These are phyloP conservation scores for Chrysopa pallens DNA, from an alignment of 1,140 invertebrate genomes.

Conservation along the genomic window DNA sequence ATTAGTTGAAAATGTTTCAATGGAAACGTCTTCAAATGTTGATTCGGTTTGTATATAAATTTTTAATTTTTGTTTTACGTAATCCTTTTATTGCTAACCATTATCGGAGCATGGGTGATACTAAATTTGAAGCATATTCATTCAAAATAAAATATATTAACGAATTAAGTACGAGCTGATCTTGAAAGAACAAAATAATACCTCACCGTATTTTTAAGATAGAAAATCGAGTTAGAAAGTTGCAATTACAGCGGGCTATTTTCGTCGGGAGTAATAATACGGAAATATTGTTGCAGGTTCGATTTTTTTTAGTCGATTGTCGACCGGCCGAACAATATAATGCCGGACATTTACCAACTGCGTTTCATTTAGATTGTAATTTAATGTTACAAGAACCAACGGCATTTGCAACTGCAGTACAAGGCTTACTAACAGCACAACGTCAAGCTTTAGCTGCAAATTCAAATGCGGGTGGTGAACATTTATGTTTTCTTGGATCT, in stretches of 20 bases:
- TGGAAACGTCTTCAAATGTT: slow-evolving; percentile 30
- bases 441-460: slow-evolving; percentile 74
- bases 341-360: slow-evolving; percentile 86
- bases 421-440: slow-evolving; percentile 80
- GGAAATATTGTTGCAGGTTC: slow-evolving; percentile 24
- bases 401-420: slow-evolving; percentile 86
- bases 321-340: slow-evolving; percentile 93
- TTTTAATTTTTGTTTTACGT: too few species aligned
- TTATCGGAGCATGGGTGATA: too few species aligned
- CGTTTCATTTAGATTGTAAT: slow-evolving; percentile 95
- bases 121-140: too few species aligned
- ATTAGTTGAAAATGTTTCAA: slow-evolving; percentile 60
- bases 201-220: too few species aligned
- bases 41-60: slow-evolving; percentile 27
- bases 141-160: too few species aligned
- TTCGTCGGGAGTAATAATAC: too few species aligned
- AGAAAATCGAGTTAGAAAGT: too few species aligned
- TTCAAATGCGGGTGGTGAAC: slow-evolving; percentile 82
- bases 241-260: too few species aligned
- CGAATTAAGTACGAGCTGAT: too few species aligned
- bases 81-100: too few species aligned
- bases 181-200: too few species aligned
- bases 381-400: slow-evolving; percentile 92
- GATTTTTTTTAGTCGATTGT: slow-evolving; percentile 96
- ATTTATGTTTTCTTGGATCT: slow-evolving; percentile 93